Base-by-base conservation (phyloP, 1,140 invertebrate genomes). In the Papilio polytes region DNA sequence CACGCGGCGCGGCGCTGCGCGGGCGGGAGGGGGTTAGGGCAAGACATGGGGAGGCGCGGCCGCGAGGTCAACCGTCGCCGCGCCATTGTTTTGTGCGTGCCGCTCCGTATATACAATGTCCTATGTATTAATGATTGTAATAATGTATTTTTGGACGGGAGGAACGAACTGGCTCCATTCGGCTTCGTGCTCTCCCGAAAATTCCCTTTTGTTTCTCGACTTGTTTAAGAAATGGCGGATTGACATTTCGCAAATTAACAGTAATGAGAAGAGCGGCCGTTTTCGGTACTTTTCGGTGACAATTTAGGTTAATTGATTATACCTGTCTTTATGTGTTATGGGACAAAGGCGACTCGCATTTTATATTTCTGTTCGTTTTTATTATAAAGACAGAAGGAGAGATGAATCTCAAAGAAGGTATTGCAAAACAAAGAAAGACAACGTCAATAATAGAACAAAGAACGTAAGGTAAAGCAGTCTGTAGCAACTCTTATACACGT, bases 1-100 rank as follows among this genome's bases (percentile, higher is more conserved):
- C 93, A 94, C 91, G 93, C 93, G 93, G 91, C 88, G 90, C 92
- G 92, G 92, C 91, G 91, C 86, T 85, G 88, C 91, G 87, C 80
- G 88, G 91, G 86, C 86, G 88, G 92, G 87, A 80, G 46, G 46
- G 46, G 46, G 46, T 48, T 48, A 48, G 36, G 88, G 91, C 87
- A 91, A 91, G 92, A 91, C 89, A 89, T 89, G 89, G 91, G 91
- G 92, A 83, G 91, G 90, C 84, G 72, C 63, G 87, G 90, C 87
- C 89, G 91, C 93, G 93, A 93, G 93, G 93, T 94, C 93, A 94
- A 93, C 91, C 92, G 92, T 92, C 92, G 91, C 90, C 86, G 94
- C 95, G 95, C 95, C 95, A 91, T 93, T 94, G 91, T 94, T 93
- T 93, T 92, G 92, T 92, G 92, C 92, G 89, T 92, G 87, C 85